Conservation (phyloP, 2,113 vertebrate species). For the Saccopteryx bilineata region DNA sequence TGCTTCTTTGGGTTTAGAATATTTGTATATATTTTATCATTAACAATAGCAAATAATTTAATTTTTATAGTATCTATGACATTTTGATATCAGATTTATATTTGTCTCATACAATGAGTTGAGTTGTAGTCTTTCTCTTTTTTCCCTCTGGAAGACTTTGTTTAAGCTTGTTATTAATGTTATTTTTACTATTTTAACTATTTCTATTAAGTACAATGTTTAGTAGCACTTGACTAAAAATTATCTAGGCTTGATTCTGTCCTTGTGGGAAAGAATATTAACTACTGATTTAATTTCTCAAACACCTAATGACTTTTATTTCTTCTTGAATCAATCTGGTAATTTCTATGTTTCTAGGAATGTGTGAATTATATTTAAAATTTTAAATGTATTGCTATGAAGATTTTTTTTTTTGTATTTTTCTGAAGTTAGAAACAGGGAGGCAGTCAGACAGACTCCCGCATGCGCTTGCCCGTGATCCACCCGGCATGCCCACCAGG, state of each 20-base stretch:
- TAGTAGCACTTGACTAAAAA: neutral
- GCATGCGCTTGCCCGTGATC: too few relatives aligned
- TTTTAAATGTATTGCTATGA: neutral
- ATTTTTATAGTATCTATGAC: neutral
- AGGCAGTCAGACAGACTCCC: too few relatives aligned
- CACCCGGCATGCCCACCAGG: too few relatives aligned
- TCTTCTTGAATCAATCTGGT: neutral
- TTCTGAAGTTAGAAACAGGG: too few relatives aligned
- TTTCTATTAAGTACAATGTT: neutral
- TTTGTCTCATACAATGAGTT: neutral
- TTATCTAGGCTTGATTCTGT: neutral
- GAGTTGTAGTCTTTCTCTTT: neutral
- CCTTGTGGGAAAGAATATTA: neutral
- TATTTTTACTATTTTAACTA: neutral
- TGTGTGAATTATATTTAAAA: neutral
- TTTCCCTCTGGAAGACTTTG: neutral
- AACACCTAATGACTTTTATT: neutral
- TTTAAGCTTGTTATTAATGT: neutral
- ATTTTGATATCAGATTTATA: constrained; percentile 17
- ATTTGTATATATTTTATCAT: neutral
- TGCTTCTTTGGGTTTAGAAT: neutral
- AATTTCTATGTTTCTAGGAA: neutral
- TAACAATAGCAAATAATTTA: neutral
- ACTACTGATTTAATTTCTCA: constrained; percentile 26
- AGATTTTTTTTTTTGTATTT: too few relatives aligned